Evolutionary conservation across 2,113 vertebrate genomes (phyloP).

Genomic region (Odocoileus hemionus): DNA sequence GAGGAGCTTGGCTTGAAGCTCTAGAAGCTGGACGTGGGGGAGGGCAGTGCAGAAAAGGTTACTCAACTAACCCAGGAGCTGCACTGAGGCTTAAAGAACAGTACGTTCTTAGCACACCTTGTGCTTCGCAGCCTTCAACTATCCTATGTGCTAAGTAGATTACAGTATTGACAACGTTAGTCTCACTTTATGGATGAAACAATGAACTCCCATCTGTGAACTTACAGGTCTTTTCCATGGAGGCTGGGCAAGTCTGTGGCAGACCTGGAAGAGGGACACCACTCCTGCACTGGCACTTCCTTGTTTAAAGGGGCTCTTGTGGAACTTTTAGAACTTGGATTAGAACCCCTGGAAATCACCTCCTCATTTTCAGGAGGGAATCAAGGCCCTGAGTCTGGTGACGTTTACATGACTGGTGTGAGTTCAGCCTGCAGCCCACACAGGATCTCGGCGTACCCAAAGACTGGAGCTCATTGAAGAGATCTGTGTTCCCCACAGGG

Average conservation of each 20-base stretch:
- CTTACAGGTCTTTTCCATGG: background rate
- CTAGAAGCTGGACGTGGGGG: background rate
- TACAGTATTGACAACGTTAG: fast-evolving
- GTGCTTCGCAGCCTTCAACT: background rate
- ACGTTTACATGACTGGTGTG: background rate
- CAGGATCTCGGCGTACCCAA: background rate
- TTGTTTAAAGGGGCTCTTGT: too few relatives aligned
- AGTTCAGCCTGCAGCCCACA: background rate
- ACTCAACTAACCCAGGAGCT: background rate
- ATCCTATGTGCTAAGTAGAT: background rate
- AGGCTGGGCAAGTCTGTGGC: background rate
- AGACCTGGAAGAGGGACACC: background rate
- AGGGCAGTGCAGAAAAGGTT: background rate
- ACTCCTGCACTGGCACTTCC: background rate
- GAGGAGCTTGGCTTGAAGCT: background rate
- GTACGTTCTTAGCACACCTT: too few relatives aligned
- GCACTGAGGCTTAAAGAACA: background rate
- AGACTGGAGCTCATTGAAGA: background rate
- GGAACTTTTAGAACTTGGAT: background rate
- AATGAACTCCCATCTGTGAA: background rate
- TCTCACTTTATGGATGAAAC: background rate
- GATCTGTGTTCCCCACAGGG: background rate
- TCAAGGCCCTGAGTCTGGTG: background rate
- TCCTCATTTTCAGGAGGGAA: background rate
- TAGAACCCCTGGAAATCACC: too few relatives aligned